Evolutionary conservation across 2,888 invertebrate genomes (phyloP).

Genomic region (Heliconius ethilla): DNA sequence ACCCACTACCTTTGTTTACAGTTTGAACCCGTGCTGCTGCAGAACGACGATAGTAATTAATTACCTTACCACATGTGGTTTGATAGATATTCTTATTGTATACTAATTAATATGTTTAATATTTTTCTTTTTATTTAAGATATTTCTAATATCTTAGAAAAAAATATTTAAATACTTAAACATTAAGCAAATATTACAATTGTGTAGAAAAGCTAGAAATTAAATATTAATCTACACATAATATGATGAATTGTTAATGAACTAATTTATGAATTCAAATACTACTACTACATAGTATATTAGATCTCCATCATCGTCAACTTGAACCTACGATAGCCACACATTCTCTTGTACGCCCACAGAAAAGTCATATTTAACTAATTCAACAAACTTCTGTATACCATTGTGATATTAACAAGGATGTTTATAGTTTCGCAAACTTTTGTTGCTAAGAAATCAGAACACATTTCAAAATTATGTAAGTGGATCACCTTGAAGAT

Average conservation of each 20-base stretch:
- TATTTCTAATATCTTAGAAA: too few species aligned
- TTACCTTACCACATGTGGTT: too few species aligned
- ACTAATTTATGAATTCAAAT: background rate
- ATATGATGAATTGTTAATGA: background rate
- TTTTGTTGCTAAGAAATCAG: background rate
- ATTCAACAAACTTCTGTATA: background rate
- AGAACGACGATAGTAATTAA: too few species aligned
- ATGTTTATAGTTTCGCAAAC: background rate
- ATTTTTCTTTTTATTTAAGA: too few species aligned
- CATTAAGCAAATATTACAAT: too few species aligned
- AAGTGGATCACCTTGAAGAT: slow-evolving; percentile 20
- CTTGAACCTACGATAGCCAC: background rate
- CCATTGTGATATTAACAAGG: background rate
- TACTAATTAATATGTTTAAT: too few species aligned
- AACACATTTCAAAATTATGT: slow-evolving; percentile 13
- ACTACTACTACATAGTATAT: background rate
- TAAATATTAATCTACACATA: background rate
- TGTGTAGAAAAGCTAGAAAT: too few species aligned
- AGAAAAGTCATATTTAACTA: background rate
- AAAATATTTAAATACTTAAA: too few species aligned
- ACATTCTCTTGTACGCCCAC: background rate
- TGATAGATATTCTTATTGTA: too few species aligned
- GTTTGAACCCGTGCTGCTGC: too few species aligned
- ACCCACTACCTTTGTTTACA: too few species aligned
- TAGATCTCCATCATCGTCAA: background rate